phyloP scores from a whole-genome alignment of 2,888 invertebrate species.

The Hipparchia semele region DNA sequence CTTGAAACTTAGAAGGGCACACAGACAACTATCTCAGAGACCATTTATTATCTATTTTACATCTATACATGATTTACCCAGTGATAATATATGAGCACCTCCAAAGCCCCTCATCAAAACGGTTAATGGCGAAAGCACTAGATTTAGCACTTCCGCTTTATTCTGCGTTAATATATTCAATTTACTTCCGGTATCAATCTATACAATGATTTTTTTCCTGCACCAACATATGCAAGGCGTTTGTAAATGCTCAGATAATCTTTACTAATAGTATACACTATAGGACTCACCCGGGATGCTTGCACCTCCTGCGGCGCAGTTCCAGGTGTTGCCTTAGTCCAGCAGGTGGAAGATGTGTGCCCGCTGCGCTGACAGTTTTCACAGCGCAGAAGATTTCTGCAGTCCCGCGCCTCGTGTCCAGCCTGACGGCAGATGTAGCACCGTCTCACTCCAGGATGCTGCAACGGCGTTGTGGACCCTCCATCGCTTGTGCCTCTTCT shows the following conservation, averaged over 20 bases:
- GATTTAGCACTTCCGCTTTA: slow-evolving; percentile 22
- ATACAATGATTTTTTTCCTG: slow-evolving; percentile 22
- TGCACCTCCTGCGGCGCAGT: slow-evolving; percentile 18
- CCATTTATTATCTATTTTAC: background rate
- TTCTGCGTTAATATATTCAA: slow-evolving; percentile 23
- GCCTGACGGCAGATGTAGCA: slow-evolving; percentile 38
- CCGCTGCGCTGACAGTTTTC: slow-evolving; percentile 34
- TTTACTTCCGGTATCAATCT: slow-evolving; percentile 37
- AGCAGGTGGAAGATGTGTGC: slow-evolving; percentile 37
- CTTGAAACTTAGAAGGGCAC: no score
- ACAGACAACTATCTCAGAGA: no score
- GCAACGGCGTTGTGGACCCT: background rate
- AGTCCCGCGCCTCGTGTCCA: slow-evolving; percentile 39
- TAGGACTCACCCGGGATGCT: slow-evolving; percentile 28
- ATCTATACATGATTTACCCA: slow-evolving; percentile 2
- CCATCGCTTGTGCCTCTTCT: slow-evolving; percentile 15
- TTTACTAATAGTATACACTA: slow-evolving; percentile 15
- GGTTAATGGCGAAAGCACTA: slow-evolving; percentile 11
- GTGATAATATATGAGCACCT: slow-evolving; percentile 23
- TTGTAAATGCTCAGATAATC: slow-evolving; percentile 28
- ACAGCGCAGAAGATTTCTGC: slow-evolving; percentile 30
- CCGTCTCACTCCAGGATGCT: slow-evolving; percentile 14
- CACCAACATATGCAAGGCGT: slow-evolving; percentile 19
- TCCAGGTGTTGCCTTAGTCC: slow-evolving; percentile 23
- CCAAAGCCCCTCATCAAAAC: slow-evolving; percentile 38